These are phyloP conservation scores for Tubiluchus corallicola DNA, from an alignment of 2,888 invertebrate genomes.

Conservation along the genomic window DNA sequence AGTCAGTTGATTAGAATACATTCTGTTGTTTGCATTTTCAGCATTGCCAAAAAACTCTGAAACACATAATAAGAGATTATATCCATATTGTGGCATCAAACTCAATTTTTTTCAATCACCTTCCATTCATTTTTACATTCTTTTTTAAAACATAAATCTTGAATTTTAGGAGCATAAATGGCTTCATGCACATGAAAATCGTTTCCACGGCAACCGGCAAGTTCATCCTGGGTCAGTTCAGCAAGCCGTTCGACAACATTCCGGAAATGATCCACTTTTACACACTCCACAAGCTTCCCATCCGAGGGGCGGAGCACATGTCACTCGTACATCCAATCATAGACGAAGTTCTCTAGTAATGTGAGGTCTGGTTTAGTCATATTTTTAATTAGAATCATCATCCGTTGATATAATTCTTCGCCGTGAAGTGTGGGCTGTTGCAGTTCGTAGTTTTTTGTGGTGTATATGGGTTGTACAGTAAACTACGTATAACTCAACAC, in stretches of 20 bases:
- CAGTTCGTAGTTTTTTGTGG: too few species aligned
- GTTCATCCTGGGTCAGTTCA: slow-evolving; percentile 77
- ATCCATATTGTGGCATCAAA: too few species aligned
- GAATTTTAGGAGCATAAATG: slow-evolving; percentile 58
- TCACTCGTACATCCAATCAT: slow-evolving; percentile 77
- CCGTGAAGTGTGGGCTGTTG: too few species aligned
- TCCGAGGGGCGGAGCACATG: slow-evolving; percentile 89
- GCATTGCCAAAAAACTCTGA: too few species aligned
- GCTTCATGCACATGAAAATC: slow-evolving; percentile 94
- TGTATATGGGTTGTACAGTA: too few species aligned
- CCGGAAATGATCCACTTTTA: slow-evolving; percentile 91
- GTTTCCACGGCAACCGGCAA: slow-evolving; percentile 50
- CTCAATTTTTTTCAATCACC: not conserved
- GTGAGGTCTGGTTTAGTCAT: too few species aligned
- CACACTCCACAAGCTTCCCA: slow-evolving; percentile 75
- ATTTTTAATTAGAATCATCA: too few species aligned
- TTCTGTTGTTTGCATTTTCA: too few species aligned
- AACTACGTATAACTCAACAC: too few species aligned
- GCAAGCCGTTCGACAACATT: slow-evolving; percentile 73
- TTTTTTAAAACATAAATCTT: slow-evolving; percentile 22
- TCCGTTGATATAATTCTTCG: too few species aligned
- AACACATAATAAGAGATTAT: too few species aligned
- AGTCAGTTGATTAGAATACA: too few species aligned
- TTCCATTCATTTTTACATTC: not conserved
- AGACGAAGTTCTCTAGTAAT: slow-evolving; percentile 57